phyloP scores from a whole-genome alignment of 1,140 invertebrate species.

The Aphidius ervi region DNA sequence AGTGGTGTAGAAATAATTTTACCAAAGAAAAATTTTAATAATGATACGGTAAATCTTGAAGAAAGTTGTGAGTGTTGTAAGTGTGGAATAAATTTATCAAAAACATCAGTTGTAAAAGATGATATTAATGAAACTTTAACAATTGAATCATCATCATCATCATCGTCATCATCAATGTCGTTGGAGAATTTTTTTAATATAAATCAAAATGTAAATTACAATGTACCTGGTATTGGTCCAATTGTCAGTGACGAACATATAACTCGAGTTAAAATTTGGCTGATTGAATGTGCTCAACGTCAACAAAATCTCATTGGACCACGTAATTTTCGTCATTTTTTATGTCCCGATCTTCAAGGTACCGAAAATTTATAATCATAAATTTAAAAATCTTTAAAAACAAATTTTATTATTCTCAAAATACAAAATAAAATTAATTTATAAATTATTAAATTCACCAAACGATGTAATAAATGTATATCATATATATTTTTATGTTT shows the following conservation, averaged over 20 bases:
- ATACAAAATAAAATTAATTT: too few relatives aligned
- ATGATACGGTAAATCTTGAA: slow-evolving; percentile 22
- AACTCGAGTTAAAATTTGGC: slow-evolving; percentile 36
- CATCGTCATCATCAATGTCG: background rate
- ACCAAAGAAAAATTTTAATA: background rate
- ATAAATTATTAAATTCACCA: too few relatives aligned
- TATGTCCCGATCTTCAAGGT: slow-evolving; percentile 33
- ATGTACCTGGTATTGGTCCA: slow-evolving; percentile 42
- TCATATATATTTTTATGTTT: too few relatives aligned
- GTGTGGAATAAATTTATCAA: slow-evolving; percentile 27
- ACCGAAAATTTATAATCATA: too few relatives aligned
- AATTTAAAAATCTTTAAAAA: too few relatives aligned
- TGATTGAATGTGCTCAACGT: slow-evolving; percentile 40
- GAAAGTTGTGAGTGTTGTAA: slow-evolving; percentile 24
- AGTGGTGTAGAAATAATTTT: too few relatives aligned
- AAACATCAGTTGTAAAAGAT: slow-evolving; percentile 20
- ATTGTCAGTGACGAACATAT: slow-evolving; percentile 34
- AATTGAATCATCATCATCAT: too few relatives aligned
- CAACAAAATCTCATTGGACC: slow-evolving; percentile 44
- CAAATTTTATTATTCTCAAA: too few relatives aligned
- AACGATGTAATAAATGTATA: too few relatives aligned
- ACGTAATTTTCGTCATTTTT: slow-evolving; percentile 42
- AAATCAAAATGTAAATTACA: slow-evolving; percentile 18
- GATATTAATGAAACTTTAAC: background rate
- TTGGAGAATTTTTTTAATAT: too few relatives aligned